Percentiles rank a stretch among this genome's conserved stretches.
Conservation (phyloP, 1,140 invertebrate genomes). For the Cyrtorhinus lividipennis region DNA sequence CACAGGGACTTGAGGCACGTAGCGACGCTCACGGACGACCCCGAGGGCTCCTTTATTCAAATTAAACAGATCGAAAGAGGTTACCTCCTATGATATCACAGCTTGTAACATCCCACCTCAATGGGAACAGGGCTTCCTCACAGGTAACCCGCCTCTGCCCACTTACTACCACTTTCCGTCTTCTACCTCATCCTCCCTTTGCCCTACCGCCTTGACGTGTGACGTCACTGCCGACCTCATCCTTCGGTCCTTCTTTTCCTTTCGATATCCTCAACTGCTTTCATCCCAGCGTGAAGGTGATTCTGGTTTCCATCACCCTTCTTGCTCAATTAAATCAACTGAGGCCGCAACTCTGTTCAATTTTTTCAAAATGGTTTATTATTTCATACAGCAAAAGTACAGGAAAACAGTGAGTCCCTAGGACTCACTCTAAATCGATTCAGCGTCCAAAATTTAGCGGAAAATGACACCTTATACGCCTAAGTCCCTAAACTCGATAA, state of each 20-base stretch:
- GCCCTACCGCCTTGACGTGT: background rate
- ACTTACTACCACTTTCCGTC: constrained; percentile 4
- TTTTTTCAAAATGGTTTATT: no score
- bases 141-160: background rate
- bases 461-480: no score
- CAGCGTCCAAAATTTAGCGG: no score
- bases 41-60: background rate
- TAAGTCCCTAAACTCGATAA: no score
- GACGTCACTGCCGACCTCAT: background rate
- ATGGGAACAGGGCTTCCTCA: background rate
- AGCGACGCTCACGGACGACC: background rate
- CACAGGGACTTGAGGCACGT: background rate
- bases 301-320: no score
- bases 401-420: no score
- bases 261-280: no score
- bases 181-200: background rate
- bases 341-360: no score
- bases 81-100: constrained; percentile 8
- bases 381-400: no score
- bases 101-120: background rate
- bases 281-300: no score
- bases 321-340: no score
- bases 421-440: no score
- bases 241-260: background rate
- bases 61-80: background rate